Evolutionary conservation across 2,113 vertebrate genomes (phyloP).

Genomic region (Neotragus moschatus): DNA sequence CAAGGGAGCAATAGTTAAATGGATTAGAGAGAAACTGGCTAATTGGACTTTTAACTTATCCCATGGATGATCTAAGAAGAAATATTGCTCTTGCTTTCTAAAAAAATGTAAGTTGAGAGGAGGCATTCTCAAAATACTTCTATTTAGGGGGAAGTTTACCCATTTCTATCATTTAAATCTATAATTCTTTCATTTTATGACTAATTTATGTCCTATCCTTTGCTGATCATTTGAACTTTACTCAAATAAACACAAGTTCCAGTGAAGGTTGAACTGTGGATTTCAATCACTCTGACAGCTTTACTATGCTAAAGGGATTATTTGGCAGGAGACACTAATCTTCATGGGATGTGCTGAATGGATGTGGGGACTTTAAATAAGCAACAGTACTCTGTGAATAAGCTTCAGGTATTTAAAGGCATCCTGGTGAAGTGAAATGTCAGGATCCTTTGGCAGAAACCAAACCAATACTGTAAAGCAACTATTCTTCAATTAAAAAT

Average conservation of each 20-base stretch:
- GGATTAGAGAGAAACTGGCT: not conserved
- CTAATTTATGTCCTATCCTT: conserved; percentile 41
- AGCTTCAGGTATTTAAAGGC: not conserved
- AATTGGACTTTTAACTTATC: not conserved
- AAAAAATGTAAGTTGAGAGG: not conserved
- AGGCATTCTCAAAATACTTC: conserved; percentile 16
- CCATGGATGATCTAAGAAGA: not conserved
- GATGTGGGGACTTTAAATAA: conserved; percentile 30
- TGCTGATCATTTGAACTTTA: conserved; percentile 22
- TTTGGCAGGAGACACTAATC: not conserved
- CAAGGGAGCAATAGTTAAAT: not conserved
- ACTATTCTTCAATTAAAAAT: not conserved
- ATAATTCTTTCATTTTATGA: conserved; percentile 33
- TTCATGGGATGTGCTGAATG: not conserved
- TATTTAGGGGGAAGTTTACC: not conserved
- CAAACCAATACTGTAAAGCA: not conserved
- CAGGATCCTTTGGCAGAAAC: not conserved
- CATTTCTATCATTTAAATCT: not conserved
- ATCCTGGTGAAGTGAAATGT: not conserved
- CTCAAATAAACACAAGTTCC: conserved; percentile 41
- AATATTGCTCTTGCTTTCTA: not conserved
- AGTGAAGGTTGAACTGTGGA: not conserved
- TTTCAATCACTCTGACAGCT: conserved; percentile 1
- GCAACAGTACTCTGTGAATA: not conserved
- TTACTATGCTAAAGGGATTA: not conserved